Evolutionary conservation across 2,797 vertebrate genomes (phyloP).

Genomic region (Falco concolor): DNA sequence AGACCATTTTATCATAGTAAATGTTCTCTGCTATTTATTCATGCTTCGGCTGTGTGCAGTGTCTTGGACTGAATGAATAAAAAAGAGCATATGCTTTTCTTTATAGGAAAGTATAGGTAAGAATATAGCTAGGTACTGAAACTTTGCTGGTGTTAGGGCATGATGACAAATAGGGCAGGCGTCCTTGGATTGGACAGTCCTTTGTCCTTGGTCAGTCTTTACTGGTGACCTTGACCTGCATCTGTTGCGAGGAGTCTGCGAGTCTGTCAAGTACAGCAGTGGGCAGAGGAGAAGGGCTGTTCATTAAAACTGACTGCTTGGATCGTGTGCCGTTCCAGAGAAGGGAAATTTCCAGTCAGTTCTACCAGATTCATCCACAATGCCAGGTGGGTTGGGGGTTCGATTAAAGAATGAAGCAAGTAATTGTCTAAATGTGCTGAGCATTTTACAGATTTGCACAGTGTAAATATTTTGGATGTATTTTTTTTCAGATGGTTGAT

Average conservation of each 20-base stretch:
- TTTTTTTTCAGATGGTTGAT: conserved; percentile 49
- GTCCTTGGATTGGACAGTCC: not conserved
- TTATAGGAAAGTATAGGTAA: not conserved
- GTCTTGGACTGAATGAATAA: not conserved
- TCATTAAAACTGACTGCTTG: conserved; percentile 26
- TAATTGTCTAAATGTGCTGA: not conserved
- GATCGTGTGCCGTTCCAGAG: not conserved
- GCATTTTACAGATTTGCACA: not conserved
- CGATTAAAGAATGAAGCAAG: not conserved
- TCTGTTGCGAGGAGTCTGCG: not conserved
- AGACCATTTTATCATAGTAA: not conserved
- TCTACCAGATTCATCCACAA: not conserved
- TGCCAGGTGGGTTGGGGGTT: conserved; percentile 31
- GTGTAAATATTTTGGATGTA: conserved; percentile 42
- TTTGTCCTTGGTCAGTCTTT: not conserved
- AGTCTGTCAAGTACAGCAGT: conserved; percentile 7
- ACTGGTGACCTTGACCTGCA: conserved; percentile 33
- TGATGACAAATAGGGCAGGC: not conserved
- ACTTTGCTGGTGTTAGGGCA: not conserved
- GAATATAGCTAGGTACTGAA: not conserved
- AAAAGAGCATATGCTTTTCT: not conserved
- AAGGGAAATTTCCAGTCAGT: not conserved
- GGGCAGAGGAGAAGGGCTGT: conserved; percentile 5
- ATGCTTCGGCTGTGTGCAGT: not conserved
- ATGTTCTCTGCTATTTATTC: not conserved